phyloP scores from a whole-genome alignment of 1,140 invertebrate species.

The Drosophila bocqueti region DNA sequence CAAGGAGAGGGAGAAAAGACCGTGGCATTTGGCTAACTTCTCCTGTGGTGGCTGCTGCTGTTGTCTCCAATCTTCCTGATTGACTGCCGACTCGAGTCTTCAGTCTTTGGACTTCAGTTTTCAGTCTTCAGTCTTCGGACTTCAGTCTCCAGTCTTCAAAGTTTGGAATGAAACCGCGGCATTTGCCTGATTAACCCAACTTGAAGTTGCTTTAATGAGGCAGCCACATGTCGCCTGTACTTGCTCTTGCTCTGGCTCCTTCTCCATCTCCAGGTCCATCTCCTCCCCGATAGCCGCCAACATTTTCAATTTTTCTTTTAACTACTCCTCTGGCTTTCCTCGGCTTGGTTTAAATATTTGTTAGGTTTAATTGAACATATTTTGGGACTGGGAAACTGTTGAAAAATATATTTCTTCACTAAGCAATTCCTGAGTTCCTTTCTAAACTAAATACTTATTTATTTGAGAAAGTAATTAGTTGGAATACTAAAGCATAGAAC shows the following conservation, averaged over 20 bases:
- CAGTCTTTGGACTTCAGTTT: slow-evolving; percentile 1
- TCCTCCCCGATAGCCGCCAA: background rate
- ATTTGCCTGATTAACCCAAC: slow-evolving; percentile 68
- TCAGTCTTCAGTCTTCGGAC: slow-evolving; percentile 1
- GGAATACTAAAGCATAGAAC: background rate
- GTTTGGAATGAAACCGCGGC: slow-evolving; percentile 23
- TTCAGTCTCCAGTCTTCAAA: background rate
- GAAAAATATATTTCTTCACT: background rate
- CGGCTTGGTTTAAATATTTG: background rate
- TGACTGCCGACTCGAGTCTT: slow-evolving; percentile 54
- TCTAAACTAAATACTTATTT: background rate
- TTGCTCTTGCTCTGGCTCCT: background rate
- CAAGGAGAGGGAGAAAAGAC: background rate
- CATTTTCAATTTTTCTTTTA: slow-evolving; percentile 3
- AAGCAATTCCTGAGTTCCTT: no score
- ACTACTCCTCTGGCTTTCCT: background rate
- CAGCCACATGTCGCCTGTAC: slow-evolving; percentile 60
- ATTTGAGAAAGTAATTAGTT: background rate
- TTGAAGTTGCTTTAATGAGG: slow-evolving; percentile 70
- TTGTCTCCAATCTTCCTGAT: slow-evolving; percentile 55
- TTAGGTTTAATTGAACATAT: background rate
- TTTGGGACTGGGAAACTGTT: background rate
- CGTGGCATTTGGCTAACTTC: slow-evolving; percentile 68
- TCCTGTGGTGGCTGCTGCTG: slow-evolving; percentile 13
- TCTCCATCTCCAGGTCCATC: background rate